phyloP scores from a whole-genome alignment of 2,888 invertebrate genomes.

The Pandemis corylana region DNA sequence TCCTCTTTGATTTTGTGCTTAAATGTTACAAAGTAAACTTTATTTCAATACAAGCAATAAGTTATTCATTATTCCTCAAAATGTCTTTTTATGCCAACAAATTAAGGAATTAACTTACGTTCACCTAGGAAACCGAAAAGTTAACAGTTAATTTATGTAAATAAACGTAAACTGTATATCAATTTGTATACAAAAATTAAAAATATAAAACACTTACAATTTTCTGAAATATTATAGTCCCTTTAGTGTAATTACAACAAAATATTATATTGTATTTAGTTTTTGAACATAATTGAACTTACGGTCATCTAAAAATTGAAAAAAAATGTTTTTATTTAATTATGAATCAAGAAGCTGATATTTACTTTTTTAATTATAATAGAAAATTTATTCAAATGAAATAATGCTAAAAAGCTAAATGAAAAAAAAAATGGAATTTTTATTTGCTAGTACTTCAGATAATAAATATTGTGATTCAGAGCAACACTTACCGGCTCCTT shows the following conservation, averaged over 20 bases:
- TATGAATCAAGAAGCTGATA: neutral
- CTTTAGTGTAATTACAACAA: neutral
- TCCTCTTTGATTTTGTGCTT: too few relatives aligned
- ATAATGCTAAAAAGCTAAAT: too few relatives aligned
- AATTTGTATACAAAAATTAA: too few relatives aligned
- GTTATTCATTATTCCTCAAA: too few relatives aligned
- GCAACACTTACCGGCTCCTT: constrained; percentile 17
- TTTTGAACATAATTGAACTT: neutral
- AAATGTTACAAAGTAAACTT: too few relatives aligned
- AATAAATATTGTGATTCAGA: neutral
- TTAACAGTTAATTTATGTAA: too few relatives aligned
- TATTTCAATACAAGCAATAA: too few relatives aligned
- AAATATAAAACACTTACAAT: neutral
- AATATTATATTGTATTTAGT: neutral
- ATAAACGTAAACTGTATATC: too few relatives aligned
- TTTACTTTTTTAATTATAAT: neutral
- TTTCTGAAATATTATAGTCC: constrained; percentile 4
- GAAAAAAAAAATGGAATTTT: neutral
- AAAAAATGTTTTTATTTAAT: too few relatives aligned
- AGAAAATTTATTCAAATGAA: too few relatives aligned
- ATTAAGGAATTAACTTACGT: neutral
- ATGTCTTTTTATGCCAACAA: neutral
- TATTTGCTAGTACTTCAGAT: neutral
- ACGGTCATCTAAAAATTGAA: constrained; percentile 5
- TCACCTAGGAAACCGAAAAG: neutral